Conservation (phyloP, 2,797 vertebrate species). For the Takifugu ocellatus region DNA sequence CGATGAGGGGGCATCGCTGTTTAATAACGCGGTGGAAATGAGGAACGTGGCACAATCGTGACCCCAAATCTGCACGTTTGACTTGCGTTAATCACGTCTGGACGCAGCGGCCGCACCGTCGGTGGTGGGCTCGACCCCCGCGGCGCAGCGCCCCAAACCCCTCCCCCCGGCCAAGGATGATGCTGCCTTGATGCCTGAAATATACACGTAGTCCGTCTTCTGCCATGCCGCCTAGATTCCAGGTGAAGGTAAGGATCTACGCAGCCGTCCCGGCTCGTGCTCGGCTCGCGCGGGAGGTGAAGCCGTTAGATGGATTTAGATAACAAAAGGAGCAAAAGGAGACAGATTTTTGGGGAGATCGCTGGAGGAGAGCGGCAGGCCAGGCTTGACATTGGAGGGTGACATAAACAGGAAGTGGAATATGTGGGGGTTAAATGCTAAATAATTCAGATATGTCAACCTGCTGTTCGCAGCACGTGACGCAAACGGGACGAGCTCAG, state of each 20-base stretch:
- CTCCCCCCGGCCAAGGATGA: slow-evolving; percentile 36
- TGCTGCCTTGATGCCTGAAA: slow-evolving; percentile 27
- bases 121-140: neutral
- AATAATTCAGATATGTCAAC: neutral
- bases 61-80: neutral
- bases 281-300: too few relatives aligned
- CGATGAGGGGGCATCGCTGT: neutral
- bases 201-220: slow-evolving; percentile 38
- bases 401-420: slow-evolving; percentile 49
- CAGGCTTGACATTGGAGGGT: slow-evolving; percentile 73
- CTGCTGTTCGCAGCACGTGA: too few relatives aligned
- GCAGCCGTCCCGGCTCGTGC: slow-evolving; percentile 1
- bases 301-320: neutral
- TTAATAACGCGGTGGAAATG: neutral
- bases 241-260: slow-evolving; percentile 81
- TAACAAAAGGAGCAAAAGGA: neutral
- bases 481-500: too few relatives aligned
- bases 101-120: too few relatives aligned
- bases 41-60: neutral
- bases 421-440: slow-evolving; percentile 11
- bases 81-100: too few relatives aligned
- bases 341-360: neutral
- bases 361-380: slow-evolving; percentile 31
- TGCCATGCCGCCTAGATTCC: slow-evolving; percentile 79
- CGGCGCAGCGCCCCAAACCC: slow-evolving; percentile 32